These are phyloP conservation scores for Agapornis canus DNA, from an alignment of 2,797 vertebrate genomes.

Conservation along the genomic window DNA sequence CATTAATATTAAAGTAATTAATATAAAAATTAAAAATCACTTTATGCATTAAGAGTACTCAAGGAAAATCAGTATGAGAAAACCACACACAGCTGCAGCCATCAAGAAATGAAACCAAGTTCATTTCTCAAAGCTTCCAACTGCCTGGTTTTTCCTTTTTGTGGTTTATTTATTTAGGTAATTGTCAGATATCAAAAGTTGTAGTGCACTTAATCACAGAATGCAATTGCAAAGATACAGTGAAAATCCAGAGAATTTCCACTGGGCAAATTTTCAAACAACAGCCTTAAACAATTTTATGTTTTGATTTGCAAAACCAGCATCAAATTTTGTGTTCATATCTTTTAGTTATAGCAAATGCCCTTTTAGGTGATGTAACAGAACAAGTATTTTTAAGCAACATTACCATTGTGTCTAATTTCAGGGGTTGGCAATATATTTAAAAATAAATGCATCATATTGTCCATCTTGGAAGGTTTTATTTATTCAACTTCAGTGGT, in stretches of 20 bases:
- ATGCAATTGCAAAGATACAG: background rate
- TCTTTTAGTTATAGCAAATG: background rate
- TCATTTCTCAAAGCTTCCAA: background rate
- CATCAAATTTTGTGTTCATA: background rate
- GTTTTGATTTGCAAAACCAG: background rate
- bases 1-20: background rate
- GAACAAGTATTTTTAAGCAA: background rate
- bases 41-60: background rate
- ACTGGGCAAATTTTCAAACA: background rate
- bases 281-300: background rate
- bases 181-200: background rate
- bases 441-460: background rate
- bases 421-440: background rate
- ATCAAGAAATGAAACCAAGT: background rate
- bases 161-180: background rate
- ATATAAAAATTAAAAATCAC: accelerated
- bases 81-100: background rate
- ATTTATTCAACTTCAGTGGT: background rate
- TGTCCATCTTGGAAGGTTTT: background rate
- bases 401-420: background rate
- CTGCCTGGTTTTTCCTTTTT: background rate
- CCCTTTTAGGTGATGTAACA: background rate
- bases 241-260: background rate
- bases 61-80: background rate
- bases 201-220: background rate